Base-by-base conservation (phyloP, 2,113 vertebrate species). In the Zosterops lateralis region DNA sequence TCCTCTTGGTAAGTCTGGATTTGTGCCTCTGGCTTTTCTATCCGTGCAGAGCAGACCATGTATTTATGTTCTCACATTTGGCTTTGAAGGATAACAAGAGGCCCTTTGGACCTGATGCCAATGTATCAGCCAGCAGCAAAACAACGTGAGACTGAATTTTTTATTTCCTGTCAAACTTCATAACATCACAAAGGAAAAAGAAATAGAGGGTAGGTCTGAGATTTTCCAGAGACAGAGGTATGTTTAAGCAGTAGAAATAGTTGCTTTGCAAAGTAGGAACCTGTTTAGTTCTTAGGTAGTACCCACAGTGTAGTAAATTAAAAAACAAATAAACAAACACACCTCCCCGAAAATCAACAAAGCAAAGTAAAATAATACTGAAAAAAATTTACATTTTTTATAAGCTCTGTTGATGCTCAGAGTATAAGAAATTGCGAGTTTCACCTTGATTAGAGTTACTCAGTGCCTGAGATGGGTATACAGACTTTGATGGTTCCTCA, bases 121-220 rank as follows among this genome's bases (percentile, higher is more conserved):
- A 3, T 86, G 57, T 88, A 77, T 94, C 75, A 88, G 50, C 84
- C 84, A 87, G 77, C 58, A 89, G 76, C 84, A 81, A 96, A 96
- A 86, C 74, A 93, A 77, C 70, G 76, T 36, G 50, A 86, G 75
- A 84, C 72, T 87, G 90, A 83, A 85, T 92, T 85, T 93, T 90
- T 92, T 84, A 92, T 93, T 95, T 87, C 32, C 81, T 93, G 89
- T 95, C 92, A 87, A 87, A 85, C 47, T 89, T 79, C 75, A 76
- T 89, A 95, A 79, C 54, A 70, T 87, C 80, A 89, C 57, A 77
- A 89, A 81, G 42, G n/a, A 86, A 88, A 84, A 88, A 80, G 65
- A 90, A 89, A 77, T 44, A 70, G 48, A 90, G 40, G 21, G 14
- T 47, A 57, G 48, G 32, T 68, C 50, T 93, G 56, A 90, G 83